Evolutionary conservation across 2,113 vertebrate species (phyloP), one percentile per base, ranked within the genome.

Genomic region (Seriola rivoliana): DNA sequence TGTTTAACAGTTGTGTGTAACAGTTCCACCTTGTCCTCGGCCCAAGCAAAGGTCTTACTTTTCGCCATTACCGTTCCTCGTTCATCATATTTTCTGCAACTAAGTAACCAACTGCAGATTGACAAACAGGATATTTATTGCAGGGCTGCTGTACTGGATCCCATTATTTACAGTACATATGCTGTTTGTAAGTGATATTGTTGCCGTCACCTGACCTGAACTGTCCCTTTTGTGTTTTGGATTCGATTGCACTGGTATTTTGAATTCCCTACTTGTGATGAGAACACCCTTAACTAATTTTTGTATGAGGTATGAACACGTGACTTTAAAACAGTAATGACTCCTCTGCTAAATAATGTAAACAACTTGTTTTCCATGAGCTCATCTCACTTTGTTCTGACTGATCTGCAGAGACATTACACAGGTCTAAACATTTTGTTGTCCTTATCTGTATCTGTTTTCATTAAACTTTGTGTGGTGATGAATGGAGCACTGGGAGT

Each of bases 401-500:
- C 13, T 74, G 9, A 80, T 54, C 25, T 50, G 57, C 63, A 44
- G 60, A 78, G 25, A 76, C 54, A 66, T 63, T 50, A 23, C 42
- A 68, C 21, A 36, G 46, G 23, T 72, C 65, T 32, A 29, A 85
- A 71, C 71, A 81, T 70, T 17, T 32, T 75, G 77, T 80, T 79
- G 60, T 78, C 57, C 46, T 77, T 82, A 79, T 83, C 72, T 46
- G 62, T 48, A 54, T 73, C 60, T 86, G 75, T 85, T 87, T 83
- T 88, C 87, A 74, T 84, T 84, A 71, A 75, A 83, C 81, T 85
- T 60, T 81, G 71, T 82, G 85, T 16, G 38, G 36, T 84, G 87
- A 91, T 88, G 87, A 92, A 88, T 85, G 78, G 76, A 78, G 85
- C 64, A 1, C 79, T 81, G 81, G 81, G 91, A 90, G 87, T 88